Evolutionary conservation across 2,797 vertebrate genomes (phyloP), one percentile per base, ranked within the genome.

Genomic region (Peromyscus aztecus): DNA sequence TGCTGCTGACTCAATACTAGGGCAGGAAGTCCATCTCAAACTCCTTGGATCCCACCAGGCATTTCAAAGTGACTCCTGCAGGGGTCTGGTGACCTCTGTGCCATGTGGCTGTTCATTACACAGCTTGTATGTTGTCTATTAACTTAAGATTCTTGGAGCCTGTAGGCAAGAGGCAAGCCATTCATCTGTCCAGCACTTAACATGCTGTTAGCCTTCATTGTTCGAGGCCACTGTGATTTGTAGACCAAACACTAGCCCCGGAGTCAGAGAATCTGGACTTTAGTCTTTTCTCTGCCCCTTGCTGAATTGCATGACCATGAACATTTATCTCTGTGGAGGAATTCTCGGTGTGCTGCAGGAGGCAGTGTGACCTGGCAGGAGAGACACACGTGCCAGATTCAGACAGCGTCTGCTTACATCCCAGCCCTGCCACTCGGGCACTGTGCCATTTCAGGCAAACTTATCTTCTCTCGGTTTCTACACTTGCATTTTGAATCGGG

Each of bases 211-310:
- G 94, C 94, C 86, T 96, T 95, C 95, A 92, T 86, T 95, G 85
- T 97, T 97, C 69, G 21, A 97, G 82, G 91, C 55, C 86, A 91
- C 87, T 89, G 67, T 89, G 93, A 97, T 96, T 97, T 98, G 94
- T 97, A 97, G 93, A 96, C 78, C 93, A 97, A 96, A 97, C 89
- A 95, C 40, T 43, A 71, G 88, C 92, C 73, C 40, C 92, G 83
- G 95, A 94, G 87, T 95, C 97, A 96, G 96, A 97, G 98, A 93
- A 93, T 55, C 92, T 96, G 95, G 52, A 88, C 86, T 98, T 65
- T 71, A 29, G 85, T 97, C 91, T 95, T 89, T 94, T 43, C 82
- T 98, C 73, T 31, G 43, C 13, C 61, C 89, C 86, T 77, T 97
- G 69, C 24, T 63, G 71, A 94, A 76, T 75, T 94, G 78, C 29